phyloP scores from a whole-genome alignment of 2,888 invertebrate genomes.

The Cephus nigrinus region DNA sequence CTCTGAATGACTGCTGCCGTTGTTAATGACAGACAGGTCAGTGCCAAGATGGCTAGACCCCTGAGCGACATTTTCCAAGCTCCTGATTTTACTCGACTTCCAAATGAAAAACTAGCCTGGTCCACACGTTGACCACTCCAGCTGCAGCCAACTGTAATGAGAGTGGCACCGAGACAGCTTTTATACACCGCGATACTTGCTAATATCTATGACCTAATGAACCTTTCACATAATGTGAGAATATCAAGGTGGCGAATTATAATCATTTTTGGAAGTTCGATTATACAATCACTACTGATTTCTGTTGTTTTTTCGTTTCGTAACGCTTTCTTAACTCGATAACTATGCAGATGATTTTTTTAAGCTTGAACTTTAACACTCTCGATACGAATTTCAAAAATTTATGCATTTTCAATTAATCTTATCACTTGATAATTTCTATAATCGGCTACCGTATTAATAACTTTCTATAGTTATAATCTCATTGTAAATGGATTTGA shows the following conservation, averaged over 20 bases:
- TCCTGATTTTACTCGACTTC: background rate
- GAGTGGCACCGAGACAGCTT: background rate
- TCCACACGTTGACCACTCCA: background rate
- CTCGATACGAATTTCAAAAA: too few relatives aligned
- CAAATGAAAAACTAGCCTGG: background rate
- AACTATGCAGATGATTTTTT: too few relatives aligned
- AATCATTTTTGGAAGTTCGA: too few relatives aligned
- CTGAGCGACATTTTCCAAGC: slow-evolving; percentile 64
- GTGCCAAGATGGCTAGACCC: slow-evolving; percentile 67
- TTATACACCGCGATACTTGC: background rate
- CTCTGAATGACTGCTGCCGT: slow-evolving; percentile 41
- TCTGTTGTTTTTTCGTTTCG: too few relatives aligned
- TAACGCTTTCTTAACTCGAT: too few relatives aligned
- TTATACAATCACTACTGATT: too few relatives aligned
- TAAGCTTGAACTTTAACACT: too few relatives aligned
- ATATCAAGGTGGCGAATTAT: background rate
- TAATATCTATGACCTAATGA: background rate
- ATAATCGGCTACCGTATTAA: too few relatives aligned
- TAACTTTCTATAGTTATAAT: too few relatives aligned
- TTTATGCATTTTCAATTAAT: too few relatives aligned
- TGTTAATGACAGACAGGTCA: slow-evolving; percentile 64
- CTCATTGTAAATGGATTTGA: too few relatives aligned
- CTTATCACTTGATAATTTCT: too few relatives aligned
- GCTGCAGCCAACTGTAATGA: background rate
- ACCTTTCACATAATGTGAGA: background rate